Evolutionary conservation across 64 coral and sea anemone genomes (phyloP), one percentile per base, ranked within the genome.

Genomic region (Astreopora myriophthalma): DNA sequence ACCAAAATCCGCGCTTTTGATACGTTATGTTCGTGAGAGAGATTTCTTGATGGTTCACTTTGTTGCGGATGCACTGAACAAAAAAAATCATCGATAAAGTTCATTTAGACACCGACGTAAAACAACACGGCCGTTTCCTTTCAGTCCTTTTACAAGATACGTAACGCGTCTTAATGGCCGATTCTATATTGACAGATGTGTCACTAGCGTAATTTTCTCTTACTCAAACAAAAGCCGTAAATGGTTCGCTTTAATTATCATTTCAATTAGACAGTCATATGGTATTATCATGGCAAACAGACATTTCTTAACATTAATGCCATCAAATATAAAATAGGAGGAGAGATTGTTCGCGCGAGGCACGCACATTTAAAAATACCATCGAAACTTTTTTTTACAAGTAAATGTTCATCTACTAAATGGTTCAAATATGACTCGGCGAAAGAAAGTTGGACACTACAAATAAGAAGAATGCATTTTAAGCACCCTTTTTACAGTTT

Each of bases 181-280:
- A 10, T 49, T 17, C 42, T 31, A 65, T n/a, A n/a, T 64, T 62
- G 28, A 37, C 51, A 83, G 22, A 23, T 63, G 79, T 83, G 79
- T 83, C 33, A 83, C 32, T 34, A n/a, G 11, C 32, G 10, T 8
- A 83, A 22, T 64, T 37, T 22, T 78, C 52, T 34, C 12, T 37
- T 83, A 37, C 61, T 83, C 48, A 66, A 83, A 83, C 29, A 83
- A 83, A 78, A 81, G 5, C 14, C 57, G 32, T 64, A 22, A 83
- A 65, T 64, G 33, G 32, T 11, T 83, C 24, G 61, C 34, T 83
- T 83, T 38, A 36, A 62, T 64, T 83, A 57, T 63, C 36, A 64
- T 65, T 38, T 83, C 34, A 64, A 83, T 10, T 24, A 10, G 61
- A 64, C 20, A 64, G 24, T 26, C 24, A 26, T 26, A 57, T 57